Conservation (phyloP, 2,888 invertebrate species). For the Urechis unicinctus region DNA sequence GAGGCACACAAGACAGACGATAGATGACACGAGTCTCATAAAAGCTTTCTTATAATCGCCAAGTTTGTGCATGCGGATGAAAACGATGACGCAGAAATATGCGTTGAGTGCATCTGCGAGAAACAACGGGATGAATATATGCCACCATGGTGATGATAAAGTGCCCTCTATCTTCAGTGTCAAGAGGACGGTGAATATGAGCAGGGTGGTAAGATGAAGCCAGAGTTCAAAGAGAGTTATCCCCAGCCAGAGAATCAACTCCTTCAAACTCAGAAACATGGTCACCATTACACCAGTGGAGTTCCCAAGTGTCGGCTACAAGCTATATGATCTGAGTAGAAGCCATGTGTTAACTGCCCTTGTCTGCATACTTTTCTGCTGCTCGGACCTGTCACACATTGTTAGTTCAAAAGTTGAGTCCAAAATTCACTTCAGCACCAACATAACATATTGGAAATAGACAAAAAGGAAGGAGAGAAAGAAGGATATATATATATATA, state of each 20-base stretch:
- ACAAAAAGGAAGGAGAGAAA: too few relatives aligned
- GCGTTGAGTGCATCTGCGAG: constrained; percentile 85
- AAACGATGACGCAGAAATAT: constrained; percentile 91
- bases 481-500: too few relatives aligned
- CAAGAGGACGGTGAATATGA: constrained; percentile 76
- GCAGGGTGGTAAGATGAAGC: constrained; percentile 75
- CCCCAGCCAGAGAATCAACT: constrained; percentile 88
- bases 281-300: too few relatives aligned
- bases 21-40: constrained; percentile 74
- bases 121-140: constrained; percentile 84
- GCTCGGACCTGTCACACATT: too few relatives aligned
- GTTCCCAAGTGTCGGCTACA: too few relatives aligned
- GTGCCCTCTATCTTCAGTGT: constrained; percentile 68
- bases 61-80: constrained; percentile 83
- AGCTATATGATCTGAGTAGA: too few relatives aligned
- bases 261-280: constrained; percentile 83
- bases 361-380: too few relatives aligned
- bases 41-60: constrained; percentile 65
- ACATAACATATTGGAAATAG: too few relatives aligned
- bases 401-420: too few relatives aligned
- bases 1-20: constrained; percentile 72
- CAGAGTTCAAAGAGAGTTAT: constrained; percentile 92
- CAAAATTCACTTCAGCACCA: too few relatives aligned
- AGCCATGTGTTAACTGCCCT: too few relatives aligned
- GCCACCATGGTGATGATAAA: constrained; percentile 68